phyloP scores from a whole-genome alignment of 1,140 invertebrate genomes.

The Trichonephila inaurata region DNA sequence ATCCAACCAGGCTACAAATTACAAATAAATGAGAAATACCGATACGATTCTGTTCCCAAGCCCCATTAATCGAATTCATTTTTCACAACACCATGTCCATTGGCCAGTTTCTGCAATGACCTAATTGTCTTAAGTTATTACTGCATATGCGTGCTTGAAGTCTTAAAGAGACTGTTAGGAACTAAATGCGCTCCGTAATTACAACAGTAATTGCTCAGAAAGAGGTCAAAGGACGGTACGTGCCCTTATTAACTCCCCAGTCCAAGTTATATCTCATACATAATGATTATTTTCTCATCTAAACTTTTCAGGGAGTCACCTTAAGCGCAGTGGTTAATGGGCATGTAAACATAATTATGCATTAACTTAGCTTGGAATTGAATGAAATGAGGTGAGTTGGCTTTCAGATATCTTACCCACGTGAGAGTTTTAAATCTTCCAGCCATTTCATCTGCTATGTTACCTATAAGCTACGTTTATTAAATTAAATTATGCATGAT shows the following conservation, averaged over 20 bases:
- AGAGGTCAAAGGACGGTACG: background rate
- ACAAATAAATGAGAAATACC: no score
- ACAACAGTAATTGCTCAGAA: slow-evolving; percentile 41
- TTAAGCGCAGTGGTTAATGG: background rate
- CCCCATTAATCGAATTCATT: no score
- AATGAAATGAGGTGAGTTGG: slow-evolving; percentile 7
- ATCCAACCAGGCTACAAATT: no score
- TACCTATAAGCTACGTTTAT: background rate
- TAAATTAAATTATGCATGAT: no score
- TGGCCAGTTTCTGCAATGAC: background rate
- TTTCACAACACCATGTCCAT: background rate
- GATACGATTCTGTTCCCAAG: no score
- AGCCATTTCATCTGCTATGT: background rate
- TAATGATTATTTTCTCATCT: slow-evolving; percentile 19
- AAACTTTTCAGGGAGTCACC: background rate
- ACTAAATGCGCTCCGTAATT: slow-evolving; percentile 41
- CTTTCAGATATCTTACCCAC: background rate
- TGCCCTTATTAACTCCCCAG: background rate
- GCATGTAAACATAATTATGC: background rate
- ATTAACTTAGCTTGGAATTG: background rate
- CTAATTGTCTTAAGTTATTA: slow-evolving; percentile 30
- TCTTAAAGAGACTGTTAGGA: slow-evolving; percentile 47
- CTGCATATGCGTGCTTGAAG: background rate
- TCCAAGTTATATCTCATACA: background rate
- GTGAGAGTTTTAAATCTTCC: background rate